Base-by-base conservation (phyloP, 2,797 vertebrate species). In the Macropodus opercularis region DNA sequence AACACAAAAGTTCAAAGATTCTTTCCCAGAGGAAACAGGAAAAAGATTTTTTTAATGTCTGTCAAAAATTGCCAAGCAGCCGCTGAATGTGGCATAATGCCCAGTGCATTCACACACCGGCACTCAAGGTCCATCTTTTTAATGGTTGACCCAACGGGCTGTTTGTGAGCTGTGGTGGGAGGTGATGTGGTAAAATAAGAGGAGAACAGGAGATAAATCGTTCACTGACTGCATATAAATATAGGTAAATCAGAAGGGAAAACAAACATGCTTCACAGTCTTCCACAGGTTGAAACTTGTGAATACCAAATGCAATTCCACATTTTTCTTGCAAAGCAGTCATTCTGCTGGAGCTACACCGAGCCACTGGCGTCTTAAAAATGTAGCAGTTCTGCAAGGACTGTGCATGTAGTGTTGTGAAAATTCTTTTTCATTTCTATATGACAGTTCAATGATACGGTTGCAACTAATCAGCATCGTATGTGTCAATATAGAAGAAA, bases 401-500 rank as follows among this genome's bases (percentile, higher is more conserved):
- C n/a, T n/a, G n/a, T n/a, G n/a, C n/a, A n/a, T n/a, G n/a, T n/a
- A n/a, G n/a, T n/a, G n/a, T n/a, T 1, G 11, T 24, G 14, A 2
- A 53, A 49, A 39, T 50, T 12, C 15, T 43, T 24, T 9, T 44
- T 40, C 23, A 11, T 38, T 42, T 53, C 26, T 18, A 54, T 54
- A n/a, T n/a, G n/a, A n/a, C n/a, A n/a, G n/a, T n/a, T n/a, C n/a
- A n/a, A n/a, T n/a, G n/a, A n/a, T n/a, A n/a, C n/a, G 17, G 29
- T 15, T 22, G 3, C 18, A n/a, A 34, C 34, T 22, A 35, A 44
- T 24, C 55, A 14, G 22, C 1, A n/a, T 7, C n/a, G 21, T 14
- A 22, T 13, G 47, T 48, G 38, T 67, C 26, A 40, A 24, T 55
- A 10, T 19, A 5, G 36, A 39, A 46, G 46, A 61, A 70, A 60